These are phyloP conservation scores for Muscicapa striata DNA, from an alignment of 2,797 vertebrate genomes.

Conservation along the genomic window DNA sequence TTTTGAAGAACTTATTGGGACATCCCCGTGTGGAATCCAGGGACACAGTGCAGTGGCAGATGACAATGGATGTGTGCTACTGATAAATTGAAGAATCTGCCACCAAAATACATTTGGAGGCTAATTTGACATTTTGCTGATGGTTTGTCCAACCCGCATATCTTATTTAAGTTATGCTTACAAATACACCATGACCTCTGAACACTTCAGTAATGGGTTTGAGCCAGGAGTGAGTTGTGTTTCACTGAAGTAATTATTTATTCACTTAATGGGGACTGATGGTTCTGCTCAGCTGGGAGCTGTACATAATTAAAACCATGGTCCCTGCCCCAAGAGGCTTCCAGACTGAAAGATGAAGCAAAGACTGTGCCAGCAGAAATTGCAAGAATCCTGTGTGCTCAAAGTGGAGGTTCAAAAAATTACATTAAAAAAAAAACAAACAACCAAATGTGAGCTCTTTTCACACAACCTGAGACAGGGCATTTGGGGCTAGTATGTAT, in stretches of 20 bases:
- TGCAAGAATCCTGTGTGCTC: background rate
- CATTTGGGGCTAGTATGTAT: background rate
- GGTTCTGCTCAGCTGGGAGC: conserved; percentile 54
- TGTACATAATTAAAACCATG: conserved; percentile 54
- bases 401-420: background rate
- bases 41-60: background rate
- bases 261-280: conserved; percentile 57
- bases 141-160: background rate
- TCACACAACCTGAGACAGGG: background rate
- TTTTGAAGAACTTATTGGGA: background rate
- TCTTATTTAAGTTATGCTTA: conserved; percentile 37
- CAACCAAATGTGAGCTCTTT: background rate
- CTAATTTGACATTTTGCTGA: conserved; percentile 7
- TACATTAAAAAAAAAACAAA: background rate
- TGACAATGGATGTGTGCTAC: background rate
- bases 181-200: background rate
- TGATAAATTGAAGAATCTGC: background rate
- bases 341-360: conserved; percentile 36
- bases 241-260: conserved; percentile 66
- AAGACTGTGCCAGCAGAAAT: conserved; percentile 27
- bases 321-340: conserved; percentile 50
- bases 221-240: conserved; percentile 50
- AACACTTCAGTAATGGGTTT: conserved; percentile 19
- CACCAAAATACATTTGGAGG: background rate
- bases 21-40: background rate